Base-by-base conservation (phyloP, 1,140 invertebrate genomes). In the Leptinotarsa undecemlineata region DNA sequence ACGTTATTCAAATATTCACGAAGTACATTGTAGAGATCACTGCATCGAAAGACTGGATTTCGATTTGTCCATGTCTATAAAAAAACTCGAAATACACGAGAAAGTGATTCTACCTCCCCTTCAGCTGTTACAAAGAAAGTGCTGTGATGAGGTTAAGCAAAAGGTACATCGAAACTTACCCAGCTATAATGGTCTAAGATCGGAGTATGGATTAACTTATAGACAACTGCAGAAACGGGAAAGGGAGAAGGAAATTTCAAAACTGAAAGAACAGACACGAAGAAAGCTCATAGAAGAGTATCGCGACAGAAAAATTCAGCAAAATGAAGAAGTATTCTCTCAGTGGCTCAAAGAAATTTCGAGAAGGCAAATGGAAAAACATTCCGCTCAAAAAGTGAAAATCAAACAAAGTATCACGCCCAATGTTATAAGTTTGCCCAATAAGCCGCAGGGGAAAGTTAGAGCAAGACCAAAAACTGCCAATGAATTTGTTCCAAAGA, bases 311-410 rank as follows among this genome's bases (percentile, higher is more conserved):
- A 83, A 80, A 67, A 79, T 81, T 19, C 78, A 83, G 71, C 79
- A 83, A 69, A 85, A 85, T 77, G 84, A 85, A 76, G 73, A 78
- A 74, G 82, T 84, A 42, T 85, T 84, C 69, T 79, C 77, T 15
- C 78, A 83, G 51, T 85, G 84, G 84, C 78, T 85, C 71, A 82
- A 80, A 72, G 78, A 82, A 48, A 77, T 85, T 5, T 71, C 81
- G 0, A 79, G 70, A 20, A 68, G 84, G 48, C 80, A 80, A 78
- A 19, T 14, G 62, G 72, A 67, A 69, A 69, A 75, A 47, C 68
- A 80, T 72, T 75, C 68, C 13, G 11, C 33, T 23, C 51, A 70
- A 48, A 73, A 78, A 76, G 64, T 71, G 60, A 69, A 75, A 60
- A 17, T 20, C 21, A 48, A 70, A 47, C 69, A 71, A 67, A 57